These are phyloP conservation scores for Pseudanteris insignis DNA, from an alignment of 2,888 invertebrate species.

Conservation along the genomic window DNA sequence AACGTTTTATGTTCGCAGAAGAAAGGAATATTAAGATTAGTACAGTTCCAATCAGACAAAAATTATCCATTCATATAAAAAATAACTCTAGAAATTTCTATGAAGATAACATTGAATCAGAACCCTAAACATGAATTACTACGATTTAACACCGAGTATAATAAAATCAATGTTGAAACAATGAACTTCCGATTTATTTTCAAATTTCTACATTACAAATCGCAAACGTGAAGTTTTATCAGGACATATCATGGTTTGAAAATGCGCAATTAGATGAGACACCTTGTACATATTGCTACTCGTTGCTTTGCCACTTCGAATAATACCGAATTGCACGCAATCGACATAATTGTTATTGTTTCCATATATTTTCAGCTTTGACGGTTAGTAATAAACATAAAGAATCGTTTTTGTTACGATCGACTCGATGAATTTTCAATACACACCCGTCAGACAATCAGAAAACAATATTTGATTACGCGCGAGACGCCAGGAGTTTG, in stretches of 20 bases:
- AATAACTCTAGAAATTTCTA: too few relatives aligned
- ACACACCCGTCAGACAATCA: slow-evolving; percentile 4
- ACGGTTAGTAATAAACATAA: slow-evolving; percentile 15
- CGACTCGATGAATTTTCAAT: slow-evolving; percentile 19
- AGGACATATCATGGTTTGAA: slow-evolving; percentile 5
- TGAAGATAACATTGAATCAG: too few relatives aligned
- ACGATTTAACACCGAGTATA: too few relatives aligned
- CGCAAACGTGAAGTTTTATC: not conserved
- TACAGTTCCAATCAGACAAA: too few relatives aligned
- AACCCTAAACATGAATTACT: too few relatives aligned
- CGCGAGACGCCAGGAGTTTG: slow-evolving; percentile 16
- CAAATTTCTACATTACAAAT: too few relatives aligned
- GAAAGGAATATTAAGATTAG: too few relatives aligned
- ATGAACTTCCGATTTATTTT: too few relatives aligned
- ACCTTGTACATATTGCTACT: slow-evolving; percentile 22
- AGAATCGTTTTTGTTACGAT: slow-evolving; percentile 10
- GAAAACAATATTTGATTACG: slow-evolving; percentile 20
- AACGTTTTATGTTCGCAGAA: too few relatives aligned
- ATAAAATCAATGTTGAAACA: too few relatives aligned
- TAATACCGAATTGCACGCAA: slow-evolving; percentile 6
- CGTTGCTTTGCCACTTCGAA: slow-evolving; percentile 19
- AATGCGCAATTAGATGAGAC: slow-evolving; percentile 16
- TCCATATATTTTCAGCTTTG: slow-evolving; percentile 20
- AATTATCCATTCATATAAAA: too few relatives aligned
- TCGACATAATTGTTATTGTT: slow-evolving; percentile 11